Conservation (phyloP, 2,113 vertebrate genomes). For the Oryzias celebensis region DNA sequence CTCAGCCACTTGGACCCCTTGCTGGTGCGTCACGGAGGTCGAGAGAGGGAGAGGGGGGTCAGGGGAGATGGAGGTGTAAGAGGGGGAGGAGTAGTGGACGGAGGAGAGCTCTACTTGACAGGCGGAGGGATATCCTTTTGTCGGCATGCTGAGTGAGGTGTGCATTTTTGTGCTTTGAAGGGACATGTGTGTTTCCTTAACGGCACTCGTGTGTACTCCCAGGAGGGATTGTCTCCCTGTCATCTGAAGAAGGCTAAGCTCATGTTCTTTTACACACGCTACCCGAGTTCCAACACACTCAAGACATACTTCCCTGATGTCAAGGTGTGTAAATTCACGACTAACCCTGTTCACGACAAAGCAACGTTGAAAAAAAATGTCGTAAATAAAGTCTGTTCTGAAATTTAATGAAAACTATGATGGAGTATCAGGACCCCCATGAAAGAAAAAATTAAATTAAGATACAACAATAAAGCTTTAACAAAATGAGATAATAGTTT, state of each 20-base stretch:
- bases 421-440: too few species aligned
- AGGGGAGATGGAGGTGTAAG: conserved; percentile 64
- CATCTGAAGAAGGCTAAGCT: conserved; percentile 99
- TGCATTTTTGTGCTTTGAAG: conserved; percentile 15
- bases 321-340: conserved; percentile 81
- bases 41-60: conserved; percentile 72
- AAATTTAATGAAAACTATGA: too few species aligned
- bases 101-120: conserved; percentile 75
- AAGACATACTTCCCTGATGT: conserved; percentile 99
- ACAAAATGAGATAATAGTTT: too few species aligned
- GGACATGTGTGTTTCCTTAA: conserved; percentile 57
- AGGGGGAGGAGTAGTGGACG: conserved; percentile 66
- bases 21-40: conserved; percentile 49
- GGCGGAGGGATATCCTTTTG: conserved; percentile 79
- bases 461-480: too few species aligned
- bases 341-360: not conserved
- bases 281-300: conserved; percentile 98
- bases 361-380: too few species aligned
- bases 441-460: too few species aligned
- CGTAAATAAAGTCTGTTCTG: too few species aligned
- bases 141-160: not conserved
- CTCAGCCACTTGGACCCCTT: conserved; percentile 71
- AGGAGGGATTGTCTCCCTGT: conserved; percentile 97
- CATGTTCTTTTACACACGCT: conserved; percentile 98
- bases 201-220: conserved; percentile 73